Conservation (phyloP, 1,140 invertebrate genomes). For the Phocides pigmalion region DNA sequence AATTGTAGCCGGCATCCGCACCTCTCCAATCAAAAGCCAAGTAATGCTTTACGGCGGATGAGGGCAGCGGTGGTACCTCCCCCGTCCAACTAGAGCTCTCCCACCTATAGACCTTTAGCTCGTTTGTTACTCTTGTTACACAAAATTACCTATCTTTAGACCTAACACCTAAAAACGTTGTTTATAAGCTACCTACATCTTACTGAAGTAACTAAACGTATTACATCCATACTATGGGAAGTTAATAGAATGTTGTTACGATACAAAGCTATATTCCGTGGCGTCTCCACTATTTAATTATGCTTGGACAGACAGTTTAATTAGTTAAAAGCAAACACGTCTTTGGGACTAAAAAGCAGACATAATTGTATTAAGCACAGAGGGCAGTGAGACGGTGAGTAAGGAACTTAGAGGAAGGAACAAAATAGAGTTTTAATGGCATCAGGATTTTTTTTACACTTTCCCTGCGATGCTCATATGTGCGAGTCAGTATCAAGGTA, state of each 20-base stretch:
- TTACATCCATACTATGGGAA: slow-evolving; percentile 13
- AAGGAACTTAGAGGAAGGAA: neutral
- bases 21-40: too few relatives aligned
- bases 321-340: slow-evolving; percentile 35
- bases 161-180: too few relatives aligned
- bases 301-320: slow-evolving; percentile 28
- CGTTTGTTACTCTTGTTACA: too few relatives aligned
- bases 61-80: too few relatives aligned
- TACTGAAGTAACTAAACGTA: neutral
- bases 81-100: too few relatives aligned
- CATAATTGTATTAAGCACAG: slow-evolving; percentile 25
- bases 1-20: too few relatives aligned
- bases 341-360: slow-evolving; percentile 32
- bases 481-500: too few relatives aligned
- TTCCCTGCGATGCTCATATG: too few relatives aligned
- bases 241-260: slow-evolving; percentile 14
- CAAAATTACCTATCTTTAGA: too few relatives aligned
- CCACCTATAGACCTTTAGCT: too few relatives aligned
- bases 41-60: too few relatives aligned
- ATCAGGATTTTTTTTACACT: too few relatives aligned
- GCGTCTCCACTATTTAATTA: slow-evolving; percentile 25
- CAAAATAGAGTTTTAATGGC: neutral
- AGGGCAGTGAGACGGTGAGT: neutral
- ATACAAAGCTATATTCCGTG: slow-evolving; percentile 23
- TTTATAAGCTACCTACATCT: neutral